Base-by-base conservation (phyloP, 1,140 invertebrate genomes). In the Monomorium pharaonis region DNA sequence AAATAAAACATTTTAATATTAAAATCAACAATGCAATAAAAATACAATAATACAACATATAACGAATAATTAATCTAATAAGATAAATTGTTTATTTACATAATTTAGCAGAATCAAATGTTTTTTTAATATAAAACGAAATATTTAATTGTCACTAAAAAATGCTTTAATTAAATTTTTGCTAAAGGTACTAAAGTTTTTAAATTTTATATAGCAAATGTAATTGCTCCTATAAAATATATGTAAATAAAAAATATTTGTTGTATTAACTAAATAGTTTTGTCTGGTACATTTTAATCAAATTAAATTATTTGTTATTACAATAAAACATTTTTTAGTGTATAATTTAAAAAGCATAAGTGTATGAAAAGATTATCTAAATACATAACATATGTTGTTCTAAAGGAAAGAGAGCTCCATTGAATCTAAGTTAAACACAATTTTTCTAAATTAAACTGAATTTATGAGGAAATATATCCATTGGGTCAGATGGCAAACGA, bases 21-120 rank as follows among this genome's bases (percentile, higher is more conserved):
- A 4, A 65, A 27, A 47, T 47, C 51, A 70, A n/a, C 16, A 49
- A 51, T 30, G 10, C 49, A n/a, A 30, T 12, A 51, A 63, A 60
- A 37, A 33, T 63, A n/a, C 4, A 30, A 51, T 33, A 21, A 54
- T 30, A 12, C 30, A 62, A n/a, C 6, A 30, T 3, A 44, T 44
- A 44, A 44, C 42, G 6, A 70, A 49, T 27, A 27, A 67, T 67
- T 69, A 69, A 49, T 67, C 5, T 47, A 49, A 67, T 67, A 67
- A 42, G n/a, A 67, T n/a, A n/a, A n/a, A n/a, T 33, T 33, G 2
- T 33, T 33, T 33, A 33, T 33, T 33, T 33, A 33, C 33, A 33
- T 33, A 5, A 33, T 33, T 33, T 33, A 2, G 5, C 33, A 33
- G 33, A 33, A 33, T 33, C 5, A 5, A 33, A 33, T 33, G 2